Base-by-base conservation (phyloP, 2,888 invertebrate genomes). In the Cetonia aurata region DNA sequence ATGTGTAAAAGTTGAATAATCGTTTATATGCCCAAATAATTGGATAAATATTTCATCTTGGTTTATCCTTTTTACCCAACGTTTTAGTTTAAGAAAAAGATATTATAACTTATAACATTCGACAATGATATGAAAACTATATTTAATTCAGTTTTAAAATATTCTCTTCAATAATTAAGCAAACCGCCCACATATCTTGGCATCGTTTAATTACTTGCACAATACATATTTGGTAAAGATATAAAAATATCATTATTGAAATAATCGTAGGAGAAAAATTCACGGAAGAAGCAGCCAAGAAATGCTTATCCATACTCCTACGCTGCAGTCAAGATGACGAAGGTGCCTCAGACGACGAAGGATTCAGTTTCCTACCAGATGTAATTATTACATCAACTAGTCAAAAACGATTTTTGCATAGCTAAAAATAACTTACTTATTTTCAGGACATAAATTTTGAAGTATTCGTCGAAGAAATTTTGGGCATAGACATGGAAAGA, bases 401-500 rank as follows among this genome's bases (percentile, higher is more conserved):
- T 3, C 2, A 25, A n/a, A 33, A 41, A 60, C n/a, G 57, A 37
- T 31, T 12, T 41, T 56, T 31, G 13, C 13, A n/a, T n/a, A 66
- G 41, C 60, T 68, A 56, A 48, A 37, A 62, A 48, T 44, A 41
- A 17, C 55, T 62, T 41, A 25, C 25, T 62, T 41, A 68, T 72
- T 70, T 69, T 72, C 55, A 88, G 88, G 80, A 80, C 44, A 85
- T 89, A 72, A 80, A 84, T 25, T 85, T 86, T 67, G 80, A 80
- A 4, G 81, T 83, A 37, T 81, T 89, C 6, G 78, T 86, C 9
- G 83, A 83, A 19, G 83, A 86, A 71, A 85, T 89, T 67, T 80
- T 89, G 72, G 89, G 89, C 1, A 85, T 89, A 57, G 86, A 86
- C 70, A 85, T 86, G 75, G 75, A 78, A 8, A 76, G 80, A 68